Percentiles rank a stretch among this genome's conserved stretches.
Conservation (phyloP, 2,797 vertebrate genomes). For the Spea hammondii region DNA sequence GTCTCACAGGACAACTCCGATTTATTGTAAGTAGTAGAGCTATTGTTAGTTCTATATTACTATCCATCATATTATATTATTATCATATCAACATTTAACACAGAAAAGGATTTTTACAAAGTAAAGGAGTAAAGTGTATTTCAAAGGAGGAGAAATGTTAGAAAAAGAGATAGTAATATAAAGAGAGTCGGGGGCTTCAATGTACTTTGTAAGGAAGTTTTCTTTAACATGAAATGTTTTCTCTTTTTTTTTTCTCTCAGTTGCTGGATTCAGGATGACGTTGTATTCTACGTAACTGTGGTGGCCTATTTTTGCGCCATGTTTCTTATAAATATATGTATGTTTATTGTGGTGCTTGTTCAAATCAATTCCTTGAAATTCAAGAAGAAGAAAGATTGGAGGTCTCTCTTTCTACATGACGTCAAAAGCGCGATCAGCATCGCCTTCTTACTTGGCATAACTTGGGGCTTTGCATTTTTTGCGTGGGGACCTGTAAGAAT, state of each 20-base stretch:
- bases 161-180: too few relatives aligned
- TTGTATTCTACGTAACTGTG: conserved; percentile 76
- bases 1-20: conserved; percentile 14
- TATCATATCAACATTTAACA: too few relatives aligned
- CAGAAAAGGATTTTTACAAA: too few relatives aligned
- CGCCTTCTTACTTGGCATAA: conserved; percentile 83
- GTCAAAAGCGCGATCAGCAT: conserved; percentile 77
- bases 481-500: conserved; percentile 73
- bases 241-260: conserved; percentile 61
- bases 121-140: too few relatives aligned
- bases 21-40: conserved; percentile 75
- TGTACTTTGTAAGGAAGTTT: too few relatives aligned
- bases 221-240: not conserved
- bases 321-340: conserved; percentile 74
- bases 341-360: conserved; percentile 79
- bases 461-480: conserved; percentile 81
- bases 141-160: too few relatives aligned
- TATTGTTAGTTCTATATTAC: not conserved
- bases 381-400: conserved; percentile 59
- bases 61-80: too few relatives aligned
- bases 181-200: too few relatives aligned
- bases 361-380: conserved; percentile 74
- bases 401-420: conserved; percentile 63
- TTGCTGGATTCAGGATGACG: conserved; percentile 82
- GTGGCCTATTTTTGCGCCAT: conserved; percentile 75